These are phyloP conservation scores for Paraplagusia blochii DNA, from an alignment of 2,113 vertebrate species.

Conservation along the genomic window DNA sequence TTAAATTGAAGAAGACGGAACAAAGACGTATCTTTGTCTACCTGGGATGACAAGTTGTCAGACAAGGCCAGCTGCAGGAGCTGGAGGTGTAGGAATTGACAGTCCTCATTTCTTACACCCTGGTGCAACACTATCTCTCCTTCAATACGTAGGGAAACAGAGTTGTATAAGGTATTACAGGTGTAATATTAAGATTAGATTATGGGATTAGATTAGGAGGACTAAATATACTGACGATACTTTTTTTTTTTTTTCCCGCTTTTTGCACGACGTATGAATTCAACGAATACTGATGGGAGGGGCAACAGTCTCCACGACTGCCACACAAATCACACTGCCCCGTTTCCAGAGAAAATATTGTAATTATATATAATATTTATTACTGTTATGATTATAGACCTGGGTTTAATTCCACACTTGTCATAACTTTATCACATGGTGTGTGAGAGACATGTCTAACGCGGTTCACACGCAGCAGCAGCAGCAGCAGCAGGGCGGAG, in stretches of 20 bases:
- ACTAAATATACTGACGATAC: too few species aligned
- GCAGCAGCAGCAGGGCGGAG: slow-evolving; percentile 18
- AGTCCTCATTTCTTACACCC: slow-evolving; percentile 37
- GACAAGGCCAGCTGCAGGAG: slow-evolving; percentile 41
- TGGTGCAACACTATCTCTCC: slow-evolving; percentile 32
- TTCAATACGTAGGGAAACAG: slow-evolving; percentile 12
- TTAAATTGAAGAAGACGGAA: slow-evolving; percentile 55
- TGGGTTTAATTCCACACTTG: too few species aligned
- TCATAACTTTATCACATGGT: neutral
- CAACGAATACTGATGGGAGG: too few species aligned
- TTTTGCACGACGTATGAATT: too few species aligned
- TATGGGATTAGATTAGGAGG: too few species aligned
- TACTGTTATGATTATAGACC: too few species aligned
- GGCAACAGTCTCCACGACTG: too few species aligned
- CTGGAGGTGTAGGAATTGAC: slow-evolving; percentile 33
- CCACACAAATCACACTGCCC: too few species aligned
- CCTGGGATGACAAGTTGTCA: slow-evolving; percentile 52
- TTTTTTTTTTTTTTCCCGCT: too few species aligned
- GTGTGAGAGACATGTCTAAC: neutral
- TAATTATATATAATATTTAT: too few species aligned
- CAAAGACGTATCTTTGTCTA: slow-evolving; percentile 62
- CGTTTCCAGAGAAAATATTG: neutral
- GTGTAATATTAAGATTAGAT: slow-evolving; percentile 8
- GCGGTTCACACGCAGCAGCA: neutral
- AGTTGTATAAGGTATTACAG: slow-evolving; percentile 29